phyloP scores from a whole-genome alignment of 2,113 vertebrate genomes.

The Lophura nycthemera region DNA sequence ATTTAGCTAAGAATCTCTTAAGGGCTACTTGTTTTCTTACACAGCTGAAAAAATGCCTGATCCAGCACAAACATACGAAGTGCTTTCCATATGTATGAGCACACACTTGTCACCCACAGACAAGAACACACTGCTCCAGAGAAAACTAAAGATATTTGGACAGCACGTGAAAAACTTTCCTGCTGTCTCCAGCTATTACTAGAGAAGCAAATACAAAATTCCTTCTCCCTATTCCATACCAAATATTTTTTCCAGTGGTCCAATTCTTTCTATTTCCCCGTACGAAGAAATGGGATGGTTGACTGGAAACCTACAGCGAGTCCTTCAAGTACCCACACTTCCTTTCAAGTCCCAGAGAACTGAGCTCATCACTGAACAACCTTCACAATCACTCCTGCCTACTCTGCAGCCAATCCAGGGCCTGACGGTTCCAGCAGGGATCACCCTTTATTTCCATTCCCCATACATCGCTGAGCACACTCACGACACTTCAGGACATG shows the following conservation, averaged over 20 bases:
- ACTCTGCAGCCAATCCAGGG: not conserved
- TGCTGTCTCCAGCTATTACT: not conserved
- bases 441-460: not conserved
- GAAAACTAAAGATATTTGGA: not conserved
- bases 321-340: not conserved
- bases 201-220: not conserved
- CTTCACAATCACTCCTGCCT: not conserved
- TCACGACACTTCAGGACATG: not conserved
- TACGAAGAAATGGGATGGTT: fast-evolving
- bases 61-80: not conserved
- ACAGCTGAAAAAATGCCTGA: not conserved
- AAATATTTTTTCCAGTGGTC: not conserved
- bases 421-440: not conserved
- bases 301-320: fast-evolving
- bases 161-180: not conserved
- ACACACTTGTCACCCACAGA: fast-evolving
- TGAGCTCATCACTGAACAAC: not conserved
- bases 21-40: not conserved
- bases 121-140: not conserved
- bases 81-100: fast-evolving
- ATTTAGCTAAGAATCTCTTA: conserved; percentile 39
- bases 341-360: not conserved
- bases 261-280: not conserved
- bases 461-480: not conserved
- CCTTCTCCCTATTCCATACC: not conserved